Evolutionary conservation across 2,888 invertebrate genomes (phyloP).

Genomic region (Cosmia trapezina): DNA sequence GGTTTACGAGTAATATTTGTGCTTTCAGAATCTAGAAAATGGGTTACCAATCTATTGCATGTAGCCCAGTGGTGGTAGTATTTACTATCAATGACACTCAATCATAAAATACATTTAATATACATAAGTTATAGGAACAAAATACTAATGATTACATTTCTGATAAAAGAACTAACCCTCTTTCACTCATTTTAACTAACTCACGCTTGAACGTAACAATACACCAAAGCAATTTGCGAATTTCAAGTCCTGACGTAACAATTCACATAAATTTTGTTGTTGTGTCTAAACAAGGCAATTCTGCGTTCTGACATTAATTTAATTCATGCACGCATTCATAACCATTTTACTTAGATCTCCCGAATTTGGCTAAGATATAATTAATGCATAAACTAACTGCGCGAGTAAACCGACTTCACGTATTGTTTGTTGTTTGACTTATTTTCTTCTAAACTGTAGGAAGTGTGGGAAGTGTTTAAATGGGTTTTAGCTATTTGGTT

Average conservation of each 20-base stretch:
- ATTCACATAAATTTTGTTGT: slow-evolving; percentile 69
- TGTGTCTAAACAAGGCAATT: slow-evolving; percentile 76
- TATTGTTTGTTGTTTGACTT: slow-evolving; percentile 44
- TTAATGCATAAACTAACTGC: slow-evolving; percentile 52
- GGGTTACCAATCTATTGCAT: not conserved
- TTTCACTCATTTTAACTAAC: slow-evolving; percentile 28
- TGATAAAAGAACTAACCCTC: not conserved
- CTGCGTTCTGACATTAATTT: slow-evolving; percentile 77
- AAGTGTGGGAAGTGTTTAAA: slow-evolving; percentile 20
- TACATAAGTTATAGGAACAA: not conserved
- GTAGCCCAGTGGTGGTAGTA: not conserved
- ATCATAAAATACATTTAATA: not conserved
- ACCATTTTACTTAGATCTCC: slow-evolving; percentile 62
- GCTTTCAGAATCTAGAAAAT: not conserved
- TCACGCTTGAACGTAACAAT: slow-evolving; percentile 35
- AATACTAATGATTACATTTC: not conserved
- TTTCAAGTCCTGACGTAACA: slow-evolving; percentile 55
- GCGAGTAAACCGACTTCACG: slow-evolving; percentile 31
- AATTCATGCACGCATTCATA: slow-evolving; percentile 74
- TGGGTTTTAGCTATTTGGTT: slow-evolving; percentile 21
- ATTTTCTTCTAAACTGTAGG: slow-evolving; percentile 36
- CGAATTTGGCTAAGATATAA: slow-evolving; percentile 62
- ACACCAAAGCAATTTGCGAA: slow-evolving; percentile 52
- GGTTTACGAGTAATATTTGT: not conserved
- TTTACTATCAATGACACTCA: not conserved